phyloP scores from a whole-genome alignment of 2,797 vertebrate species.

The Spinibarbus caldwelli region DNA sequence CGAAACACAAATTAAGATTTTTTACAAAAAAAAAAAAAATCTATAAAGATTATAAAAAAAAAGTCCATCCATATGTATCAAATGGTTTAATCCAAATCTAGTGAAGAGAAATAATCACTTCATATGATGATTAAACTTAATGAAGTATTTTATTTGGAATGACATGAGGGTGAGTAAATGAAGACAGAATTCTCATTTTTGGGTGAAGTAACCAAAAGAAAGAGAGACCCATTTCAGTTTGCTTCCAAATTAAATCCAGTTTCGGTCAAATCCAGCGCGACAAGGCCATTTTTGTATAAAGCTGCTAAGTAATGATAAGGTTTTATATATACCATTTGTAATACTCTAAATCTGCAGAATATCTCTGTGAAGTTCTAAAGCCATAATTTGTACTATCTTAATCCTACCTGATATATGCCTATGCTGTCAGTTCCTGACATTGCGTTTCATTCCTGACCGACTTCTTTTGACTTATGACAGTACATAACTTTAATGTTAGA shows the following conservation, averaged over 20 bases:
- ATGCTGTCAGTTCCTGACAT: not conserved
- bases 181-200: not conserved
- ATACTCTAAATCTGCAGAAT: not conserved
- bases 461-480: not conserved
- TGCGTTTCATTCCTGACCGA: not conserved
- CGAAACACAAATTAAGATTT: no score
- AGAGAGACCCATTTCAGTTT: not conserved
- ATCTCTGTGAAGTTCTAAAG: not conserved
- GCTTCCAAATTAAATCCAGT: not conserved
- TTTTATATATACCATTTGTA: not conserved
- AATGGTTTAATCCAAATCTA: no score
- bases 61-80: no score
- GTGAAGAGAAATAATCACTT: not conserved
- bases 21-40: no score
- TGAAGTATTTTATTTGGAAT: not conserved
- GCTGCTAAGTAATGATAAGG: not conserved
- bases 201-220: not conserved
- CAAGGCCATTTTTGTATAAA: not conserved
- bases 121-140: not conserved
- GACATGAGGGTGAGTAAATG: not conserved
- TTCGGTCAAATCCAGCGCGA: not conserved
- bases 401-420: not conserved
- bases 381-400: slow-evolving; percentile 7
- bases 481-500: not conserved
- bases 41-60: no score